phyloP scores from a whole-genome alignment of 2,113 vertebrate species.

The Heterocephalus glaber region DNA sequence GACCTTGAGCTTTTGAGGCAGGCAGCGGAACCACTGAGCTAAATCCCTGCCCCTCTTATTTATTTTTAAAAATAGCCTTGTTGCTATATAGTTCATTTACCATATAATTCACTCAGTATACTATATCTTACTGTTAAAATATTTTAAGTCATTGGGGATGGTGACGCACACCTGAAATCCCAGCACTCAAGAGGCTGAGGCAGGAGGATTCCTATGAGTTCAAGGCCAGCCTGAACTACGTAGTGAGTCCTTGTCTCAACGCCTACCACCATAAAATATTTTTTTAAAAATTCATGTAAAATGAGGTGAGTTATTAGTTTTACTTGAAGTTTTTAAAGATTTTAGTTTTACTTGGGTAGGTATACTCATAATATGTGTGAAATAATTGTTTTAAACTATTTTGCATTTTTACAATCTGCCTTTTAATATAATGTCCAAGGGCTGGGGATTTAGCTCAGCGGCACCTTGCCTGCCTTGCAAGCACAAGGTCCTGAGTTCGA shows the following conservation, averaged over 20 bases:
- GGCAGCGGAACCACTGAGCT: too few relatives aligned
- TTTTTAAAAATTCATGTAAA: slow-evolving; percentile 23
- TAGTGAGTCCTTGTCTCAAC: not conserved
- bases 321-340: slow-evolving; percentile 15
- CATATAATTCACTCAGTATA: not conserved
- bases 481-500: too few relatives aligned
- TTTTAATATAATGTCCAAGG: not conserved
- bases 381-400: slow-evolving; percentile 37
- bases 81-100: not conserved
- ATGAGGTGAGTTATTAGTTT: not conserved
- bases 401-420: not conserved
- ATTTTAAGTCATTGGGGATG: not conserved
- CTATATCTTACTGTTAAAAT: slow-evolving; percentile 35
- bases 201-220: not conserved
- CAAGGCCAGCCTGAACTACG: not conserved
- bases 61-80: not conserved
- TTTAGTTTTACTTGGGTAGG: not conserved
- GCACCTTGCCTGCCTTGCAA: too few relatives aligned
- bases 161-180: not conserved
- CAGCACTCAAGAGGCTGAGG: not conserved
- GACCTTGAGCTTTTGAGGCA: too few relatives aligned
- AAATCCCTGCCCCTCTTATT: too few relatives aligned
- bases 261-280: not conserved
- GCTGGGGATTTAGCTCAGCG: not conserved
- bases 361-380: not conserved